Percentiles rank a stretch among this genome's conserved stretches.
Evolutionary conservation across 2,113 vertebrate genomes (phyloP).

Genomic region (Podiceps cristatus): DNA sequence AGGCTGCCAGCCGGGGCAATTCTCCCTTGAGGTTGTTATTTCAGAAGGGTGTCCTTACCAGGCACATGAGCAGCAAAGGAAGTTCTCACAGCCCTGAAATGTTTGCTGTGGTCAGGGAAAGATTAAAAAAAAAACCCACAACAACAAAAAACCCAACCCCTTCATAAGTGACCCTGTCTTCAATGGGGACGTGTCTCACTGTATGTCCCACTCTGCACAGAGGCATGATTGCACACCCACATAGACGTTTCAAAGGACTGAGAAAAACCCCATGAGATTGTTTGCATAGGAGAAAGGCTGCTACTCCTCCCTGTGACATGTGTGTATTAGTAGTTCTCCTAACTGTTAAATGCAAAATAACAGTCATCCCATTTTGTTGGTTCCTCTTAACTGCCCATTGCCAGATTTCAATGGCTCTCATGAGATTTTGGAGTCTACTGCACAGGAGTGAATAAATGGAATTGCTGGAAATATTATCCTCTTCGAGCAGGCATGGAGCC

Average conservation of each 20-base stretch:
- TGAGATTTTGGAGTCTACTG: not conserved
- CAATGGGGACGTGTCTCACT: not conserved
- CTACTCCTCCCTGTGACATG: not conserved
- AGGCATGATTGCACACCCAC: not conserved
- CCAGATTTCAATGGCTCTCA: not conserved
- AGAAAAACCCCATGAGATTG: not conserved
- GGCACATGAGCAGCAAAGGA: not conserved
- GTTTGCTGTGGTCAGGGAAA: not conserved
- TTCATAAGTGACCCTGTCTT: not conserved
- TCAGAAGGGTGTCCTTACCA: not conserved
- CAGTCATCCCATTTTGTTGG: not conserved
- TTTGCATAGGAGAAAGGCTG: not conserved
- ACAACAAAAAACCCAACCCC: not conserved
- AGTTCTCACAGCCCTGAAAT: conserved; percentile 47
- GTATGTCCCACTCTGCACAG: not conserved
- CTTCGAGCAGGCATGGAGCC: not conserved
- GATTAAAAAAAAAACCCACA: not conserved
- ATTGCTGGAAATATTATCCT: not conserved
- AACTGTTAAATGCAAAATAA: not conserved
- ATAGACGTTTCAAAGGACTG: not conserved
- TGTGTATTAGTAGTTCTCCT: not conserved
- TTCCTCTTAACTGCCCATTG: not conserved
- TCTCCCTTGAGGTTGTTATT: not conserved
- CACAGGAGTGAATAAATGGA: not conserved
- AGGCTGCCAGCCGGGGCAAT: not conserved